These are phyloP conservation scores for Oxyura jamaicensis DNA, from an alignment of 2,113 vertebrate genomes.

Conservation along the genomic window DNA sequence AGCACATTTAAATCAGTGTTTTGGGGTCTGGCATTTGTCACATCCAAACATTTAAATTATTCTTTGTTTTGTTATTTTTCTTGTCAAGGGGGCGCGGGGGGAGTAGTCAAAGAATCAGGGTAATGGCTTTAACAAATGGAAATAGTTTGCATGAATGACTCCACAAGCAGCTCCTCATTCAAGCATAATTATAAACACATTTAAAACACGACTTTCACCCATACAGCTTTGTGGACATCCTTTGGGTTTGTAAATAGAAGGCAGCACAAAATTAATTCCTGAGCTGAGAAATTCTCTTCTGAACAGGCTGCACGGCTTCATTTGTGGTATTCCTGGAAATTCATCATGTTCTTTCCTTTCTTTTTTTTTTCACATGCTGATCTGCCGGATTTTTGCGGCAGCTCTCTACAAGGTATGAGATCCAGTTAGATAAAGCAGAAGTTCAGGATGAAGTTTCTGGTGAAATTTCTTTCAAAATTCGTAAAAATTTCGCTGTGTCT, in stretches of 20 bases:
- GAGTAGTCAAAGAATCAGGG: neutral
- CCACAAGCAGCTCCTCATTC: neutral
- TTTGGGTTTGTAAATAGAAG: neutral
- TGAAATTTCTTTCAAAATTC: neutral
- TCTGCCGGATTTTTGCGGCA: neutral
- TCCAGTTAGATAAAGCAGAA: neutral
- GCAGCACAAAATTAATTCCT: neutral
- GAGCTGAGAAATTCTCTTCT: neutral
- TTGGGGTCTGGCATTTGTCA: constrained; percentile 9
- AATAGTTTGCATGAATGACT: constrained; percentile 13
- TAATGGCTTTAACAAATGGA: constrained; percentile 33
- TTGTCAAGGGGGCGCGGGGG: neutral
- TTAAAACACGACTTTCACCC: neutral
- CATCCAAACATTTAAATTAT: neutral
- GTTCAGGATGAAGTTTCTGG: neutral
- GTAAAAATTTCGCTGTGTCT: neutral
- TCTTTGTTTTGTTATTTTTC: neutral
- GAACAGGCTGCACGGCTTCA: neutral
- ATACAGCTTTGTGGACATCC: neutral
- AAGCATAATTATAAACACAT: neutral
- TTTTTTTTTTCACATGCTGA: neutral
- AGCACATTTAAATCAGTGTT: neutral
- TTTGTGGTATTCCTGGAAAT: neutral
- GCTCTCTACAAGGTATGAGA: neutral
- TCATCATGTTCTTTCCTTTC: neutral